Evolutionary conservation across 2,888 invertebrate species (phyloP), one percentile per base, ranked within the genome.

Genomic region (Xestia ashworthii): DNA sequence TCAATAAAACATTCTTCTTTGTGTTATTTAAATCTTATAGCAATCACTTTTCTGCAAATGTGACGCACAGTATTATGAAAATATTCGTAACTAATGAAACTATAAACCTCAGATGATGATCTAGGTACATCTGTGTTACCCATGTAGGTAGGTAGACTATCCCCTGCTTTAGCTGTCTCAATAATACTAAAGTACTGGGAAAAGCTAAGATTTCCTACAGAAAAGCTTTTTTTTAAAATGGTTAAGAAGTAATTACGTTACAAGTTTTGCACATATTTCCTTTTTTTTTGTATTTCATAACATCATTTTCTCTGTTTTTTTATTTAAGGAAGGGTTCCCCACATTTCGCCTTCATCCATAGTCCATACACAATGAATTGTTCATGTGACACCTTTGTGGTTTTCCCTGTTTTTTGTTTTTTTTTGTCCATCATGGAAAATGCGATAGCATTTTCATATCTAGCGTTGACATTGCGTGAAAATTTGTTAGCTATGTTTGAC

Each of bases 1-100:
- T 71, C 80, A 78, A 78, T 80, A 78, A 48, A 65, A 55, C 64
- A 78, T 80, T 80, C 78, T 80, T 71, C 55, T 71, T 41, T 55
- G 19, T 19, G 14, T 46, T 65, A 65, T 62, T 38, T 4, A 11
- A 38, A 62, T 38, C n/a, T 58, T n/a, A n/a, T 46, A n/a, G 41
- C 48, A 64, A 62, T 67, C 44, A 53, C 25, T 79, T 60, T 69
- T 79, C 32, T 66, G 58, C 69, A 38, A 22, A n/a, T n/a, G 38
- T 68, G 50, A 46, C 25, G 38, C 62, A 67, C 5, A 60, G n/a
- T 71, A 25, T 71, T 78, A 53, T 78, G 38, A 48, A 53, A 77
- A 79, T 80, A 78, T 41, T 38, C 8, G 68, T 71, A 53, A 79
- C 22, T 48, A 67, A 50, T 67, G 41, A 58, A 44, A 46, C 50